These are phyloP conservation scores for Microcebus jonahi DNA, from an alignment of 2,113 vertebrate species.

Conservation along the genomic window DNA sequence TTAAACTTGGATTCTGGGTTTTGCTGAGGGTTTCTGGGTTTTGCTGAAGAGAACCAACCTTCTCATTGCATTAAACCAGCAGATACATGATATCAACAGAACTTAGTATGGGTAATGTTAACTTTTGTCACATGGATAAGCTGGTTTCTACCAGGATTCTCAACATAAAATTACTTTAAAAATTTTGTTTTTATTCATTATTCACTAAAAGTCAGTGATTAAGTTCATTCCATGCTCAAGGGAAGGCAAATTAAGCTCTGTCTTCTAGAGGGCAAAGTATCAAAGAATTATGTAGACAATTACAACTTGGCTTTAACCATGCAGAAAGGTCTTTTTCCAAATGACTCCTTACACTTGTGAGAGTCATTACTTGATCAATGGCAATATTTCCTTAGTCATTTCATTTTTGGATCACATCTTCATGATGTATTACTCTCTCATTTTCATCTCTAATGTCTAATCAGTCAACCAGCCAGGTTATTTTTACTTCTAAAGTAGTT, in stretches of 20 bases:
- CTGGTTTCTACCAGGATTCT: background rate
- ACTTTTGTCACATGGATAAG: background rate
- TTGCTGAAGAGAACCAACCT: background rate
- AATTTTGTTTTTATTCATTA: background rate
- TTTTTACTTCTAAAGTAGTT: background rate
- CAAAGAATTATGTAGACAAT: background rate
- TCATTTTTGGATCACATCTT: background rate
- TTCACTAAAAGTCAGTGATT: background rate
- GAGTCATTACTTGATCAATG: background rate
- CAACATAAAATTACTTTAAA: background rate
- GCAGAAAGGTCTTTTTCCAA: background rate
- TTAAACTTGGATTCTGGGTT: background rate
- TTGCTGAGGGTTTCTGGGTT: background rate
- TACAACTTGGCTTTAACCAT: background rate
- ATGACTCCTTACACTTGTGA: background rate
- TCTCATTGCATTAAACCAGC: background rate
- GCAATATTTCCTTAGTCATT: background rate
- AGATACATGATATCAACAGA: too few relatives aligned
- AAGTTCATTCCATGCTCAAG: background rate
- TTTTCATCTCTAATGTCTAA: background rate
- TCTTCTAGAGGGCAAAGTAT: background rate
- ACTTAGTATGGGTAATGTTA: background rate
- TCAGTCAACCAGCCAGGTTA: fast-evolving
- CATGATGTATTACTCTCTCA: background rate
- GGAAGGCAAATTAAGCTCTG: background rate